These are phyloP conservation scores for Meliscaeva auricollis DNA, from an alignment of 2,888 invertebrate species.

Conservation along the genomic window DNA sequence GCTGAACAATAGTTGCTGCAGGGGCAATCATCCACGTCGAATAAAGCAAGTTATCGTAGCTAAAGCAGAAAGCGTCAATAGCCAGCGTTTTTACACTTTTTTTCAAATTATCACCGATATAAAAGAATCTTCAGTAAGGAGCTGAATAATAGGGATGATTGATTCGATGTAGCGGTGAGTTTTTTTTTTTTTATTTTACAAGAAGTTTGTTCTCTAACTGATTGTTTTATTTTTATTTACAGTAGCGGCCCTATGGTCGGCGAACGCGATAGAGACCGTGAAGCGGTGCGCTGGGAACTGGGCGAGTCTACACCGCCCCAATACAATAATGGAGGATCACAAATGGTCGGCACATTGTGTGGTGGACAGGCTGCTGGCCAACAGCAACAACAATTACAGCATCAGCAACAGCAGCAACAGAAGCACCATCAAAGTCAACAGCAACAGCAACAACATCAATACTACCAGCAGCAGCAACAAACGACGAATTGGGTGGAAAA, in stretches of 20 bases:
- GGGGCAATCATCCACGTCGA: slow-evolving; percentile 78
- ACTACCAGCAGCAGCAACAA: slow-evolving; percentile 78
- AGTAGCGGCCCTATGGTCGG: slow-evolving; percentile 84
- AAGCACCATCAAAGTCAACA: slow-evolving; percentile 77
- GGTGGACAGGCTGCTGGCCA: slow-evolving; percentile 84
- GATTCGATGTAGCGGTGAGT: slow-evolving; percentile 85
- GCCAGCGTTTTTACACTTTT: slow-evolving; percentile 68
- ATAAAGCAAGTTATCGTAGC: slow-evolving; percentile 77
- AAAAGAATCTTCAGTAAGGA: slow-evolving; percentile 77
- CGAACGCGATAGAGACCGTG: slow-evolving; percentile 85
- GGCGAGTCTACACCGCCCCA: slow-evolving; percentile 85
- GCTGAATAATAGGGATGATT: slow-evolving; percentile 83
- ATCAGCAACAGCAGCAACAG: slow-evolving; percentile 76
- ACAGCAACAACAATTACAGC: slow-evolving; percentile 81
- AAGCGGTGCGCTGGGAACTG: slow-evolving; percentile 85
- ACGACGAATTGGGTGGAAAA: slow-evolving; percentile 80
- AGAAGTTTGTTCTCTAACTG: too few relatives aligned
- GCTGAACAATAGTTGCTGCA: slow-evolving; percentile 77
- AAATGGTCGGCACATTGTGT: slow-evolving; percentile 84
- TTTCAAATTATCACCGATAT: slow-evolving; percentile 73
- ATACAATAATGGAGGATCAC: slow-evolving; percentile 84
- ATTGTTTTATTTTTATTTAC: slow-evolving; percentile 2
- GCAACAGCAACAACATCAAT: slow-evolving; percentile 78
- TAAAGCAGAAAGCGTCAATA: slow-evolving; percentile 67
- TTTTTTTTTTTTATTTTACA: background rate